A percentile compares a stretch with the other conserved stretches of the same genome.
phyloP scores from a whole-genome alignment of 2,113 vertebrate species.

The Oncorhynchus nerka region DNA sequence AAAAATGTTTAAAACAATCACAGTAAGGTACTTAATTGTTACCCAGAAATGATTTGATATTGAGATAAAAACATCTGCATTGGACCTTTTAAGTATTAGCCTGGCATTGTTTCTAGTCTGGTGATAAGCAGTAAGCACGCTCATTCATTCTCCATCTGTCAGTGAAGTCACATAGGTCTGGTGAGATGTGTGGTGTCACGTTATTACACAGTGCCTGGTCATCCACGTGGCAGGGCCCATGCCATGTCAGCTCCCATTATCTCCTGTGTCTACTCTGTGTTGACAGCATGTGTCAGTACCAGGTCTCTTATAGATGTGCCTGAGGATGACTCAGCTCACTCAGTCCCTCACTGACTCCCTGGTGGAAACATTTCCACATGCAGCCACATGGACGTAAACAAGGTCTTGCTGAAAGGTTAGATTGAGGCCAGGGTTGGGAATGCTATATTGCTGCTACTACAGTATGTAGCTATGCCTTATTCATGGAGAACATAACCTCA shows the following conservation, averaged over 20 bases:
- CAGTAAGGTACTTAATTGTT: too few relatives aligned
- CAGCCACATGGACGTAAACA: too few relatives aligned
- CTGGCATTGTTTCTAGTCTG: conserved; percentile 37
- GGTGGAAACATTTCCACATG: neutral
- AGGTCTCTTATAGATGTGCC: conserved; percentile 34
- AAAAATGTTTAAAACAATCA: too few relatives aligned
- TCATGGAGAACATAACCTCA: neutral
- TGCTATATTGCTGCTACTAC: neutral
- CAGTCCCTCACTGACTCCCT: conserved; percentile 3
- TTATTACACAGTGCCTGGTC: conserved; percentile 34
- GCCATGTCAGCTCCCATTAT: conserved; percentile 36
- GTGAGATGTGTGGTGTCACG: conserved; percentile 39
- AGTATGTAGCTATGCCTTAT: neutral
- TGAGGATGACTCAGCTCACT: conserved; percentile 38
- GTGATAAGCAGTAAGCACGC: conserved; percentile 19
- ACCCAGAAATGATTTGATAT: too few relatives aligned
- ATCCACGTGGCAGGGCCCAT: conserved; percentile 24
- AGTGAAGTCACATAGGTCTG: conserved; percentile 42
- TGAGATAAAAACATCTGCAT: too few relatives aligned
- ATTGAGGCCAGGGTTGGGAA: neutral
- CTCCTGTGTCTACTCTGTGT: conserved; percentile 5
- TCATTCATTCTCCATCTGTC: conserved; percentile 55
- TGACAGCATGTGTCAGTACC: conserved; percentile 52
- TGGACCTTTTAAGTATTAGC: conserved; percentile 40
- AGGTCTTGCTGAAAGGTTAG: neutral